phyloP scores from a whole-genome alignment of 2,888 invertebrate species.

The Epirrhoe alternata region DNA sequence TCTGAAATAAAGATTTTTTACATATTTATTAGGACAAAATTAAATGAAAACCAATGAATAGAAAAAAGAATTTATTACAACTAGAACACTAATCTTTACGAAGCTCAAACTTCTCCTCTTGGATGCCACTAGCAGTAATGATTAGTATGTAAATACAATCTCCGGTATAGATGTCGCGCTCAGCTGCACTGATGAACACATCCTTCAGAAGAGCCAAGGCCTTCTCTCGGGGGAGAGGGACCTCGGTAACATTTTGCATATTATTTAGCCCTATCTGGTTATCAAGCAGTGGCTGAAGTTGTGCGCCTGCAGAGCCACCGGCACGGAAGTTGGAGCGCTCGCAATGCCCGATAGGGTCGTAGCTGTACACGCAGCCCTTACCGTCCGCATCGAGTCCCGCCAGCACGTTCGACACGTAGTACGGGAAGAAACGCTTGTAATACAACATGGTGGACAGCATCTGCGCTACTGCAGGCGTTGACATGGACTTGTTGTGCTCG shows the following conservation, averaged over 20 bases:
- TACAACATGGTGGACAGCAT: slow-evolving; percentile 98
- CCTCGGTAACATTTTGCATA: slow-evolving; percentile 88
- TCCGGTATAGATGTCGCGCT: slow-evolving; percentile 98
- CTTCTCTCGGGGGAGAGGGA: slow-evolving; percentile 90
- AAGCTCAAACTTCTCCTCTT: slow-evolving; percentile 90
- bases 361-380: slow-evolving; percentile 97
- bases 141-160: slow-evolving; percentile 94
- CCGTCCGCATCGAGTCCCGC: slow-evolving; percentile 97
- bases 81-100: slow-evolving; percentile 91
- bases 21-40: neutral
- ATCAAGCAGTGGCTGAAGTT: slow-evolving; percentile 97
- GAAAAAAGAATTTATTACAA: slow-evolving; percentile 48
- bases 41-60: slow-evolving; percentile 10
- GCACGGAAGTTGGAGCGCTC: slow-evolving; percentile 94
- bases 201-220: slow-evolving; percentile 96
- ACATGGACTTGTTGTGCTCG: slow-evolving; percentile 96
- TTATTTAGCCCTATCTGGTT: slow-evolving; percentile 97
- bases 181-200: slow-evolving; percentile 98
- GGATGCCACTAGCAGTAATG: slow-evolving; percentile 94
- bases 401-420: slow-evolving; percentile 97
- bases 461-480: slow-evolving; percentile 96
- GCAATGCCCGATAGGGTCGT: slow-evolving; percentile 98
- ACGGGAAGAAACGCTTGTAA: slow-evolving; percentile 98
- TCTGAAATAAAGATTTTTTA: no score
- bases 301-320: slow-evolving; percentile 94